Conservation (phyloP, 1,140 invertebrate genomes). For the Drosophila dunni region DNA sequence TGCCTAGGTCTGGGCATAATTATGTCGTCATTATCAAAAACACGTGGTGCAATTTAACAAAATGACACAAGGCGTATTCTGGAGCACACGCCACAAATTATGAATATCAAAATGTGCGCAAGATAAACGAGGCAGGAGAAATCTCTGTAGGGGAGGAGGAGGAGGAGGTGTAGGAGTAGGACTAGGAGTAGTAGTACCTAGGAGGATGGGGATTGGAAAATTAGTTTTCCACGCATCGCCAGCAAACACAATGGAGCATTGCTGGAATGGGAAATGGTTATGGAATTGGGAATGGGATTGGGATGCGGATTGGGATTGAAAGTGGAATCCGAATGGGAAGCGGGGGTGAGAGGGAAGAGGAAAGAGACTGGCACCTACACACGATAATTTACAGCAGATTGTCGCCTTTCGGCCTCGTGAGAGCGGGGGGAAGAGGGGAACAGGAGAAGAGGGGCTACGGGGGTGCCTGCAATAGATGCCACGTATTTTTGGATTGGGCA, state of each 20-base stretch:
- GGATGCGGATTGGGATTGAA: not conserved
- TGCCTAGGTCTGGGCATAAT: conserved; percentile 45
- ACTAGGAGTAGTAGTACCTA: not conserved
- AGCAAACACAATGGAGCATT: conserved; percentile 76
- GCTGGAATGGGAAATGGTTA: conserved; percentile 7
- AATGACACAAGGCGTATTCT: conserved; percentile 52
- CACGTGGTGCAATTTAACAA: conserved; percentile 81
- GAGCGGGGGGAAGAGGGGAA: not conserved
- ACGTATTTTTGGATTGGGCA: conserved; percentile 78
- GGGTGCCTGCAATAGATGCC: conserved; percentile 49
- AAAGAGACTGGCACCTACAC: conserved; percentile 66
- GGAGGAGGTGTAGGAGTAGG: not conserved
- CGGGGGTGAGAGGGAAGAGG: not conserved
- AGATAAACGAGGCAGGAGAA: conserved; percentile 72
- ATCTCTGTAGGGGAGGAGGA: not conserved
- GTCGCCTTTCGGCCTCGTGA: conserved; percentile 54
- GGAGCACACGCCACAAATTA: conserved; percentile 77
- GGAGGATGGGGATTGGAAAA: conserved; percentile 53
- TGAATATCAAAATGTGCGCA: conserved; percentile 72
- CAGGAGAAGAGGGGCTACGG: not conserved
- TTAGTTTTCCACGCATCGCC: conserved; percentile 81
- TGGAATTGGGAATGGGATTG: conserved; percentile 17
- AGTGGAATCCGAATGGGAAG: not conserved
- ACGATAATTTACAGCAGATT: conserved; percentile 82
- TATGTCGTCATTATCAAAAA: conserved; percentile 82